Evolutionary conservation across 2,888 invertebrate species (phyloP), one percentile per base, ranked within the genome.

Genomic region (Diloba caeruleocephala): DNA sequence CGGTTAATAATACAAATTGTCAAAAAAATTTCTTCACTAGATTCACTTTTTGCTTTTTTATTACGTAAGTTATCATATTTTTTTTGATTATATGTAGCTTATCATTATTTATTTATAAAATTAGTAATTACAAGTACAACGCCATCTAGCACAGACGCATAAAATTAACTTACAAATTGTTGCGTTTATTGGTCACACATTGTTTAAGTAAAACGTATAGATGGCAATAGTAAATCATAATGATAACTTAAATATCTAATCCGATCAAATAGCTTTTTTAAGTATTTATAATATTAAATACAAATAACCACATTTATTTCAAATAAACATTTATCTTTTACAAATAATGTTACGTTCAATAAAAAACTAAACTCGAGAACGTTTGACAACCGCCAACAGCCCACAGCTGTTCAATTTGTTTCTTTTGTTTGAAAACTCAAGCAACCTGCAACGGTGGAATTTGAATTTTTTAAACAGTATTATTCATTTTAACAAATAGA

Each of bases 401-500:
- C n/a, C 54, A 59, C 80, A 74, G 74, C 75, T 76, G 77, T 65
- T 76, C 34, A 38, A 52, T 55, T 63, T 68, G 52, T 71, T 73
- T 70, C 56, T 63, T 72, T 73, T 67, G 74, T 70, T 70, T 73
- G 62, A 70, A 71, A 69, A 60, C 61, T 73, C 50, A 44, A 71
- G 71, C 67, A n/a, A n/a, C n/a, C n/a, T n/a, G n/a, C n/a, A 71
- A 81, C 81, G 81, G 79, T 57, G 60, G 44, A 50, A 59, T 74
- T 75, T 61, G 52, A 67, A 66, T 52, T 51, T 51, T 52, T 15
- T 41, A 54, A 34, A 39, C 14, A 12, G 10, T 38, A 36, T n/a
- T n/a, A n/a, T 48, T 43, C 39, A 39, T 46, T 56, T 26, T 14
- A 43, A 37, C 41, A 5, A 1, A 48, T 12, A 23, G 13, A 34